phyloP scores from a whole-genome alignment of 2,113 vertebrate species.

The Xiphophorus couchianus region DNA sequence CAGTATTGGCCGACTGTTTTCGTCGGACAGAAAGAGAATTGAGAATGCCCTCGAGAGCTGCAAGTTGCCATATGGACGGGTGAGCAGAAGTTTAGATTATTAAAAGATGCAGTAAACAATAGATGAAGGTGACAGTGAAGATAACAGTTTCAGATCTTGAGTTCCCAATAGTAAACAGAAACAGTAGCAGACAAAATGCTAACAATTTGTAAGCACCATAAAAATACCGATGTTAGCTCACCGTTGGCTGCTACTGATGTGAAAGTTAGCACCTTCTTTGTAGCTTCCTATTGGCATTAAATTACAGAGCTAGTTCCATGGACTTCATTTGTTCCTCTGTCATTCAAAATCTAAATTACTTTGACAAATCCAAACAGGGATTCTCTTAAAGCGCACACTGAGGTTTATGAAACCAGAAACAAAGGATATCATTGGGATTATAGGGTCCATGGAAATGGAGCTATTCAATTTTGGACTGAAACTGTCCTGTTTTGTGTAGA shows the following conservation, averaged over 20 bases:
- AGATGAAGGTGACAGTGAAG: background rate
- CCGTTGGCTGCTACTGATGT: no score
- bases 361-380: no score
- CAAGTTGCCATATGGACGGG: conserved; percentile 92
- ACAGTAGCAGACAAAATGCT: background rate
- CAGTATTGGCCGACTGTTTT: conserved; percentile 95
- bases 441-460: background rate
- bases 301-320: no score
- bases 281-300: no score
- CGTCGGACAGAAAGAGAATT: conserved; percentile 92
- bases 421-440: background rate
- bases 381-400: background rate
- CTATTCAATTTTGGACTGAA: background rate
- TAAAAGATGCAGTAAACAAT: background rate
- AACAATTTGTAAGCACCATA: background rate
- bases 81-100: conserved; percentile 62
- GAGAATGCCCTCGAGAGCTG: conserved; percentile 92
- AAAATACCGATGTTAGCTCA: no score
- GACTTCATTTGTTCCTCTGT: no score
- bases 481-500: background rate
- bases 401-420: background rate
- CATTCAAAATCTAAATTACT: no score
- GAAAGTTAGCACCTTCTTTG: no score
- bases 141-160: background rate
- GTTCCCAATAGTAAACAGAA: background rate